A percentile compares a stretch with the other conserved stretches of the same genome.
These are phyloP conservation scores for Thaumatotibia leucotreta DNA, from an alignment of 1,140 invertebrate species.

Conservation along the genomic window DNA sequence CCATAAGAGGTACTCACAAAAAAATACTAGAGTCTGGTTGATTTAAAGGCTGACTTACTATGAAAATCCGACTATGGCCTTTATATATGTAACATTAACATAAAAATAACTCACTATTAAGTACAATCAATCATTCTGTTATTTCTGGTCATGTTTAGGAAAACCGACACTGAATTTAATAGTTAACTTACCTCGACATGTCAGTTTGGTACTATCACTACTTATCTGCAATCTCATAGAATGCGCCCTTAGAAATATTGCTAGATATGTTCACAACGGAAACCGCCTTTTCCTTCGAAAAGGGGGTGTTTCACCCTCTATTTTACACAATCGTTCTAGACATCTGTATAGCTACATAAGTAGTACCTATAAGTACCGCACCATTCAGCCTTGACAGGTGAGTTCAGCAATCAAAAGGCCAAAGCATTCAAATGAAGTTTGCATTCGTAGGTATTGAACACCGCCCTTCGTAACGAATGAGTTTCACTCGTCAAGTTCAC, in stretches of 20 bases:
- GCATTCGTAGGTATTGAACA: not conserved
- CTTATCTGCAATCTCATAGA: not conserved
- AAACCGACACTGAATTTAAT: no score
- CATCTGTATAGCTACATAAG: not conserved
- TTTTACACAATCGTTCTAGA: not conserved
- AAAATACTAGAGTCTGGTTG: no score
- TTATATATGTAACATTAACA: no score
- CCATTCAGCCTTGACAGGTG: not conserved
- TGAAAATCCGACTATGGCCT: no score
- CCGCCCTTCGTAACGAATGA: not conserved
- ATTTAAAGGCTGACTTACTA: no score
- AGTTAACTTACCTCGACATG: no score
- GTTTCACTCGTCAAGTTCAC: not conserved
- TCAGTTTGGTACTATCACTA: no score
- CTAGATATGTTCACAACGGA: slow-evolving; percentile 5
- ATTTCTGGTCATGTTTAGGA: no score
- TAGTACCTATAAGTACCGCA: not conserved
- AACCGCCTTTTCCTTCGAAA: not conserved
- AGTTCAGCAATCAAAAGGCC: not conserved
- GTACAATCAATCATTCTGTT: no score
- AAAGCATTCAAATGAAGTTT: slow-evolving; percentile 7
- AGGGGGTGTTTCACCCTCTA: not conserved
- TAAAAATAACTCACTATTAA: no score
- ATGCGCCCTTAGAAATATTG: not conserved
- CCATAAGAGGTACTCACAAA: no score